Base-by-base conservation (phyloP, 2,797 vertebrate genomes). In the Bradypodion pumilum region DNA sequence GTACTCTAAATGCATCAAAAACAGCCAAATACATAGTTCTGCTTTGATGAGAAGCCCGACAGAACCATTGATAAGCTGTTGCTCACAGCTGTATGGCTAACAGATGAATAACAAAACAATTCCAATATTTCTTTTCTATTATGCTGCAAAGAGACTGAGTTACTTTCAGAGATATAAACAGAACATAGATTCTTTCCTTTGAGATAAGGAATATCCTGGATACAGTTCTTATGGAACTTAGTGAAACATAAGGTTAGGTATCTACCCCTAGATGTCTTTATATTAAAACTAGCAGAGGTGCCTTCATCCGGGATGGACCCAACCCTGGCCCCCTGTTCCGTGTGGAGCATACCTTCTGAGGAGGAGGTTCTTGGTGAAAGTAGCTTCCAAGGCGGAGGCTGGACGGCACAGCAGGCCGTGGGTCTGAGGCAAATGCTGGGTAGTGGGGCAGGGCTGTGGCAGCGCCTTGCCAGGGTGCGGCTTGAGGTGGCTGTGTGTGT, bases 201-300 rank as follows among this genome's bases (percentile, higher is more conserved):
- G 68, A 90, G 86, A 76, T 70, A 89, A 89, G 79, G 83, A 40
- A 86, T 87, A 78, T 87, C 84, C 85, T 1, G 4, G 74, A 79
- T 89, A 87, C 23, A 78, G 79, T 87, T 90, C 85, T 74, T 85
- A 60, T 87, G 81, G 90, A 86, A 86, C 59, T 91, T 84, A 85
- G 10, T 52, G n/a, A 85, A 80, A 4, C 80, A 80, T 74, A 91
- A 91, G 52, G 37, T 10, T 86, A 89, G 52, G 84, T 78, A 40
- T 13, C 85, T 91, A 44, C 35, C 86, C 69, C 72, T 87, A 1
- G 0, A 25, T 90, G 91, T 88, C 90, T 37, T 78, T 60, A n/a
- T n/a, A n/a, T n/a, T n/a, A n/a, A n/a, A n/a, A n/a, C n/a, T n/a
- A n/a, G n/a, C n/a, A n/a, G n/a, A n/a, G n/a, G n/a, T n/a, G n/a